Evolutionary conservation across 2,888 invertebrate genomes (phyloP).

Genomic region (Phania funesta): DNA sequence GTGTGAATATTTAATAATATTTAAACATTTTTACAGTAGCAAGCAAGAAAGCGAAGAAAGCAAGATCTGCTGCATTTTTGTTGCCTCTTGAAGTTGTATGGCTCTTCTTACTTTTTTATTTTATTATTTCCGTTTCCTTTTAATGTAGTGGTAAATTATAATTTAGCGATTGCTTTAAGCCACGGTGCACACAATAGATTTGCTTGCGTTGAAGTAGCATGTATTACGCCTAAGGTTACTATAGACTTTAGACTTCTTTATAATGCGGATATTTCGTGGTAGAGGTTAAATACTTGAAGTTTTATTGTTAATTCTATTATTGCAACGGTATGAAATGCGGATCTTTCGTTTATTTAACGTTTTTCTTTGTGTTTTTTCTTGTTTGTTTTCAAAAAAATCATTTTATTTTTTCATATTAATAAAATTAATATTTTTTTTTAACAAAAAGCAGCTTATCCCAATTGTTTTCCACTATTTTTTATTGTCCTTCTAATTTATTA

Average conservation of each 20-base stretch:
- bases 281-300: conserved; percentile 62
- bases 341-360: conserved; percentile 30
- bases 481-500: too few relatives aligned
- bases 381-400: conserved; percentile 29
- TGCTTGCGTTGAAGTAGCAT: conserved; percentile 52
- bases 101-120: conserved; percentile 21
- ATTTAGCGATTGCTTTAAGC: conserved; percentile 63
- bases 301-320: conserved; percentile 65
- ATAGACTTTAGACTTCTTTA: conserved; percentile 38
- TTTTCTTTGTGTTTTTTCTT: not conserved
- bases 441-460: conserved; percentile 46
- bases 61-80: conserved; percentile 27
- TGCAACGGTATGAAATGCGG: conserved; percentile 37
- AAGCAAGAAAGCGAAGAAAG: conserved; percentile 6
- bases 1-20: not conserved
- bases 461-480: too few relatives aligned
- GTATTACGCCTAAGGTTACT: conserved; percentile 53
- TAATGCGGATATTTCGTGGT: conserved; percentile 60
- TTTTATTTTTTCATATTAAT: conserved; percentile 1
- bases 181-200: conserved; percentile 58
- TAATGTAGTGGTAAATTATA: conserved; percentile 62
- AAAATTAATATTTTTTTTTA: conserved; percentile 20
- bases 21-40: conserved; percentile 7
- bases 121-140: conserved; percentile 60
- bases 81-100: conserved; percentile 3